phyloP scores from a whole-genome alignment of 1,140 invertebrate species.

The Bathynomus jamesi region DNA sequence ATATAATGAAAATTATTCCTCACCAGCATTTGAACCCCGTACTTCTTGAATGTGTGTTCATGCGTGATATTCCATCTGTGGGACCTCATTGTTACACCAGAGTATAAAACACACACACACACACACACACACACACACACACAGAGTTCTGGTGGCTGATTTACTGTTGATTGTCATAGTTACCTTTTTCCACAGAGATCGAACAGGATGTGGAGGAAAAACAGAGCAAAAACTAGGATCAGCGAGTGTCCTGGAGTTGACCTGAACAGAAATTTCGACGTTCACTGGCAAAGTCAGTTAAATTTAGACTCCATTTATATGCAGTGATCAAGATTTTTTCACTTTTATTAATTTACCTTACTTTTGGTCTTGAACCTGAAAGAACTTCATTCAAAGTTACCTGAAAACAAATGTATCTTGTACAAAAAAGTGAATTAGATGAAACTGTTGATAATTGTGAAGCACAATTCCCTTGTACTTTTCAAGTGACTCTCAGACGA shows the following conservation, averaged over 20 bases:
- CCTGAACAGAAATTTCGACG: conserved; percentile 39
- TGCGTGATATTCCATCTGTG: not conserved
- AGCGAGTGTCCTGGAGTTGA: conserved; percentile 38
- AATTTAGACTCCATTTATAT: not conserved
- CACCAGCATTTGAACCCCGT: not conserved
- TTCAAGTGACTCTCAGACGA: no score
- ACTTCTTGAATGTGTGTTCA: not conserved
- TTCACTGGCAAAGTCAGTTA: conserved; percentile 10
- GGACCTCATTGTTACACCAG: not conserved
- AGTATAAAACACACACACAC: not conserved
- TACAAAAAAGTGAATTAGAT: no score
- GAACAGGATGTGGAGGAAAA: conserved; percentile 40
- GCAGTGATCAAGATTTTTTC: not conserved
- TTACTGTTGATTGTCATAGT: not conserved
- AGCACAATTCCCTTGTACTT: no score
- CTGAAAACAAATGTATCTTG: not conserved
- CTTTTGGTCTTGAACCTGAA: not conserved
- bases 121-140: no score
- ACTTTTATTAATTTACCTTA: not conserved
- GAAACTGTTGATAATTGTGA: no score
- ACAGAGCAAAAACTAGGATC: conserved; percentile 29
- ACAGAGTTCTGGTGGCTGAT: not conserved
- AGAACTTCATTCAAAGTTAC: conserved; percentile 14
- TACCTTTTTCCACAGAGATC: conserved; percentile 1
- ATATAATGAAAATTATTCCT: not conserved